Base-by-base conservation (phyloP, 2,888 invertebrate genomes). In the Lamellibrachia columna region DNA sequence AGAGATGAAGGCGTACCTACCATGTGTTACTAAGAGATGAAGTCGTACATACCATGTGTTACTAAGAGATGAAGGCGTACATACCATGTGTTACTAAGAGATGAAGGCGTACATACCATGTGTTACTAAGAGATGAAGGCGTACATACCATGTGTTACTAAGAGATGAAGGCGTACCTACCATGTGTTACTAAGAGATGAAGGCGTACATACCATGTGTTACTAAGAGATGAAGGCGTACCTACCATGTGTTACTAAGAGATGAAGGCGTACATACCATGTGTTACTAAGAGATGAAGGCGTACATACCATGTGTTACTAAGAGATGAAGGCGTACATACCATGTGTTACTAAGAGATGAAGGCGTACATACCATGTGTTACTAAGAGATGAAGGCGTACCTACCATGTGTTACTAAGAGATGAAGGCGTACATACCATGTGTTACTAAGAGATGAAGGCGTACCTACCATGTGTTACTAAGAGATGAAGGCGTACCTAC, bases 381-480 rank as follows among this genome's bases (percentile, higher is more conserved):
- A 40, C 40, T 40, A 40, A 40, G 0, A 40, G 40, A 40, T 40
- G 40, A 40, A 40, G 40, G 40, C 40, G 7, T 15, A 75, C 97
- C 96, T 97, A 98, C 98, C 97, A 98, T n/a, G n/a, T n/a, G n/a
- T 40, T 40, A 40, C 40, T 40, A 40, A 40, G 0, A 40, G 40
- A 40, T 40, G 40, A 40, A 40, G 40, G 40, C 40, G 7, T 15
- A 75, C 97, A 96, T 97, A 98, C 98, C 97, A 98, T n/a, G n/a
- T n/a, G n/a, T 40, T 40, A 40, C 40, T 40, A 40, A 40, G 0
- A 40, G 40, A 40, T 40, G 40, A 40, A 40, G 40, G 40, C 40
- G 7, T 15, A 75, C 97, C 96, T 97, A 98, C 98, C 97, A 98
- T n/a, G n/a, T n/a, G n/a, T n/a, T 55, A 53, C 52, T 1, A 91